Evolutionary conservation across 2,113 vertebrate genomes (phyloP), one percentile per base, ranked within the genome.

Genomic region (Corythornis cristatus): DNA sequence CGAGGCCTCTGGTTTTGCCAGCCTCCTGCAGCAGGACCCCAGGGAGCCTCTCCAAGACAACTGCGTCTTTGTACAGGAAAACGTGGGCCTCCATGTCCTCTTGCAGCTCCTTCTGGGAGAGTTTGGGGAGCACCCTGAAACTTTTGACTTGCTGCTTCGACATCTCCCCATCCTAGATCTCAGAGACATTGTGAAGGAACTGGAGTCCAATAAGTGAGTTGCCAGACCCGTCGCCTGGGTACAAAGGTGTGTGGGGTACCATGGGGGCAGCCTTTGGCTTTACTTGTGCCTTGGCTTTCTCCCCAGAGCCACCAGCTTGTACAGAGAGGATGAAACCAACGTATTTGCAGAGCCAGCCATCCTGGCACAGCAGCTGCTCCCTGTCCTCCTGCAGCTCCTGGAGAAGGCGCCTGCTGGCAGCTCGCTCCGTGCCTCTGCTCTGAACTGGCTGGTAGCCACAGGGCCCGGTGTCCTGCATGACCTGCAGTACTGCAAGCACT

Each of bases 271-370:
- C 45, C 17, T 11, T 54, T 1, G 1, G 62, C 62, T 68, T 75
- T 56, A 51, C 15, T 26, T 60, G 21, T 9, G 1, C 43, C 54
- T 78, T 0, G 6, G 22, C 61, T 84, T 56, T 42, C 31, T 5
- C 70, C 23, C 31, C 94, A 99, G 99, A 95, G 85, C 90, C 9
- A 18, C 86, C 89, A 98, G 95, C 76, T 95, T 99, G 65, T 99
- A 99, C 80, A 98, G 98, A 82, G 98, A 98, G 91, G 98, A 99
- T 2, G 98, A 98, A 28, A 97, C 97, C 58, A 99, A 98, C 0
- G 94, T 98, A 90, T 99, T 98, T 96, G 97, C 98, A 1, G 99
- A 99, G 90, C 98, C 98, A 1, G 97, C 97, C 2, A 61, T 98
- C 71, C 97, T 99, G 94, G 97, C 97, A 0, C 74, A 35, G 48